phyloP scores from a whole-genome alignment of 2,888 invertebrate genomes.

The Sycophila texana region DNA sequence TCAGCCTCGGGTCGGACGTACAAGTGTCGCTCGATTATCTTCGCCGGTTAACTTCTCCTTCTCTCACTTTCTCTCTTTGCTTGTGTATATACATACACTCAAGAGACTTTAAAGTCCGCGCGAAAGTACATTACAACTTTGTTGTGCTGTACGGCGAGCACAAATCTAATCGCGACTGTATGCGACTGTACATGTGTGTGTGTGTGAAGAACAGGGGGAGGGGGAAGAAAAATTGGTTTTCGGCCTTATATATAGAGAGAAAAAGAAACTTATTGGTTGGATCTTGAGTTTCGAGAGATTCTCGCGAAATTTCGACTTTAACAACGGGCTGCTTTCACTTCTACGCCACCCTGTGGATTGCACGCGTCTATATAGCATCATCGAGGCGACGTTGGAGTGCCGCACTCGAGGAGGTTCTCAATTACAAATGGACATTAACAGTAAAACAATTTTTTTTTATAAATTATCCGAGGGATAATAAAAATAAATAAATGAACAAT shows the following conservation, averaged over 20 bases:
- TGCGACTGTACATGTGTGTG: neutral
- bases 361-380: no score
- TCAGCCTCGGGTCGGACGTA: conserved; percentile 33
- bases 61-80: neutral
- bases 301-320: no score
- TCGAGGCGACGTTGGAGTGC: no score
- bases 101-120: conserved; percentile 18
- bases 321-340: no score
- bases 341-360: no score
- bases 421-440: no score
- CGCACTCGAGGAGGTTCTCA: no score
- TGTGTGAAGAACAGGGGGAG: no score
- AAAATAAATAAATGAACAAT: no score
- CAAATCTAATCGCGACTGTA: neutral
- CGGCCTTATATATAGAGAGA: neutral
- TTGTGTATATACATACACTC: neutral
- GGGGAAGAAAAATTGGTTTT: conserved; percentile 26
- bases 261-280: neutral
- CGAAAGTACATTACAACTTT: conserved; percentile 44
- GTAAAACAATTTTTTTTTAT: no score
- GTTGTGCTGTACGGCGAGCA: conserved; percentile 8
- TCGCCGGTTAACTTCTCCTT: neutral
- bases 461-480: no score
- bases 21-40: conserved; percentile 35
- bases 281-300: no score